Evolutionary conservation across 2,797 vertebrate genomes (phyloP), one percentile per base, ranked within the genome.

Genomic region (Cetoscarus ocellatus): DNA sequence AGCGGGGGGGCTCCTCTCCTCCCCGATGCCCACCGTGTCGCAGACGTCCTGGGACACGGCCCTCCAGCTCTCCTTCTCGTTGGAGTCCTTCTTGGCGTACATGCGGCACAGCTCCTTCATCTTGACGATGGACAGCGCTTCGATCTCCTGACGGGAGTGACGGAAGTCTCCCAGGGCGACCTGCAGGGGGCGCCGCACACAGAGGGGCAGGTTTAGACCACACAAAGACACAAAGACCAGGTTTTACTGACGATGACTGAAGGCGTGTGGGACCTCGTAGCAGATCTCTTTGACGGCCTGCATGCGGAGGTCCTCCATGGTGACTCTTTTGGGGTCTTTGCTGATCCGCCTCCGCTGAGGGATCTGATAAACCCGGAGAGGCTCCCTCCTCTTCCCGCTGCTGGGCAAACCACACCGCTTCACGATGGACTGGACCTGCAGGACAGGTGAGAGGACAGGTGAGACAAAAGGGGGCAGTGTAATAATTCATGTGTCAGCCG

Each of bases 251-350:
- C n/a, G n/a, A n/a, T n/a, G n/a, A n/a, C n/a, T n/a, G n/a, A n/a
- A n/a, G n/a, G n/a, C 47, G 44, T 45, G 51, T 17, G 43, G 3
- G 43, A 89, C 96, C 91, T 97, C 96, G 1, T 97, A 97, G 86
- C 96, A 97, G 87, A 98, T 96, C 91, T 97, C 96, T 54, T 97
- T 97, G 8, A 97, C 96, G 0, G 96, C 96, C 83, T 98, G 96
- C 94, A 96, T 94, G 79, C 96, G 94, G 11, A 97, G 94, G 71
- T 98, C 96, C 0, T 95, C 94, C 84, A 96, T 87, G 0, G 96
- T 97, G 39, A 96, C 92, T 56, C 94, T 94, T 54, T 94, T 93
- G 0, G 96, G 95, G 80, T 96, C 96, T 75, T 96, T 96, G 76
- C 93, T 94, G 82, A 96, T 93, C 3, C 96, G 90, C 19, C 96